These are phyloP conservation scores for Tragelaphus buxtoni DNA, from an alignment of 2,113 vertebrate species.

Conservation along the genomic window DNA sequence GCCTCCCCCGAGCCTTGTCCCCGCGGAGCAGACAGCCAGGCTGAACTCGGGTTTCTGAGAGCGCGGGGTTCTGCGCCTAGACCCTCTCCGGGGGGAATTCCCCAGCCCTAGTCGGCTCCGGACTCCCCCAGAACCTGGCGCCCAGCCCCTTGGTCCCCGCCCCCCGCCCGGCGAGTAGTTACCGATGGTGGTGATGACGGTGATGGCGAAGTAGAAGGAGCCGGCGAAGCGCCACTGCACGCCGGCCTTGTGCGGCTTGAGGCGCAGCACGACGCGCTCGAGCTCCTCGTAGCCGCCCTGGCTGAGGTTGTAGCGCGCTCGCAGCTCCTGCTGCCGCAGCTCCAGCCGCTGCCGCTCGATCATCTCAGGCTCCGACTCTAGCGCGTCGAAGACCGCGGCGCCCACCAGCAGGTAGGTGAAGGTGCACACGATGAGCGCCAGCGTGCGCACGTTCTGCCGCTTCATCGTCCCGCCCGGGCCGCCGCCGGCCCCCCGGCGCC, in stretches of 20 bases:
- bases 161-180: slow-evolving; percentile 54
- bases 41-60: neutral
- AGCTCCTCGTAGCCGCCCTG: slow-evolving; percentile 85
- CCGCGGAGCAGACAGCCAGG: slow-evolving; percentile 5
- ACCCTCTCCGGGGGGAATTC: neutral
- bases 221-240: slow-evolving; percentile 96
- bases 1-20: neutral
- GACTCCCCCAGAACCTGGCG: neutral
- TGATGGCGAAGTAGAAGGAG: slow-evolving; percentile 98
- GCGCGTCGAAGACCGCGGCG: slow-evolving; percentile 93
- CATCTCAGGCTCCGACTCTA: slow-evolving; percentile 91
- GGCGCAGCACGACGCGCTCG: slow-evolving; percentile 90
- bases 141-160: neutral
- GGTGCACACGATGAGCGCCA: slow-evolving; percentile 94
- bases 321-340: slow-evolving; percentile 81
- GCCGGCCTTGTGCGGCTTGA: slow-evolving; percentile 95
- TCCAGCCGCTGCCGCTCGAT: slow-evolving; percentile 81
- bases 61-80: neutral
- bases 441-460: slow-evolving; percentile 95
- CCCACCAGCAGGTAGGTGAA: slow-evolving; percentile 96
- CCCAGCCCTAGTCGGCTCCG: neutral
- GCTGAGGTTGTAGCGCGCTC: slow-evolving; percentile 90
- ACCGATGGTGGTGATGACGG: slow-evolving; percentile 98
- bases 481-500: slow-evolving; percentile 68
- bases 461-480: slow-evolving; percentile 88